A percentile compares a stretch with the other conserved stretches of the same genome.
Evolutionary conservation across 2,888 invertebrate genomes (phyloP).

Genomic region (Galerucella calmariensis): DNA sequence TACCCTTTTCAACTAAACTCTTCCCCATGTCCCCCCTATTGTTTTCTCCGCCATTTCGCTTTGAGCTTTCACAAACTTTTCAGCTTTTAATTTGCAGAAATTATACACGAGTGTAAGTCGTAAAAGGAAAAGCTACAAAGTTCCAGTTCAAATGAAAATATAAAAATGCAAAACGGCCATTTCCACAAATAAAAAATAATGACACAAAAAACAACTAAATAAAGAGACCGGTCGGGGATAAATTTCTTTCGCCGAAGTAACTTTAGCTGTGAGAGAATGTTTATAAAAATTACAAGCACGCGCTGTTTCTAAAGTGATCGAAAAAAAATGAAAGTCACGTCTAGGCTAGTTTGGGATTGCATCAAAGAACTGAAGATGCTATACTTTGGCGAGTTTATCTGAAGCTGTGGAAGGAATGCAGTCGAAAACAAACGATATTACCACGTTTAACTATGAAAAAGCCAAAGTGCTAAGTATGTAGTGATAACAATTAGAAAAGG

Average conservation of each 20-base stretch:
- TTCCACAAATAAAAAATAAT: constrained; percentile 30
- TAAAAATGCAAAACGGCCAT: constrained; percentile 34
- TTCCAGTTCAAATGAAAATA: constrained; percentile 30
- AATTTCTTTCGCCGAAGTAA: not conserved
- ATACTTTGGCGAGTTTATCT: too few relatives aligned
- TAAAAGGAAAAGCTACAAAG: constrained; percentile 31
- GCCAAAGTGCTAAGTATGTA: too few relatives aligned
- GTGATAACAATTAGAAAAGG: too few relatives aligned
- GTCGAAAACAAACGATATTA: too few relatives aligned
- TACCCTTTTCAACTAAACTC: not conserved
- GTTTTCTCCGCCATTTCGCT: not conserved
- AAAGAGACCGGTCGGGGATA: not conserved
- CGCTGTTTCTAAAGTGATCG: too few relatives aligned
- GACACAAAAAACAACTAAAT: constrained; percentile 19
- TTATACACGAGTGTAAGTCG: constrained; percentile 23
- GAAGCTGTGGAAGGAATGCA: too few relatives aligned
- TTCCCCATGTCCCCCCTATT: not conserved
- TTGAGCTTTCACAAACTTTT: constrained; percentile 4
- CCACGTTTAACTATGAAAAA: too few relatives aligned
- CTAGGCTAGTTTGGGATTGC: too few relatives aligned
- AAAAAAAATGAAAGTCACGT: too few relatives aligned
- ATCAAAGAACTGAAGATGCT: too few relatives aligned
- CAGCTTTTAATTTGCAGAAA: constrained; percentile 30
- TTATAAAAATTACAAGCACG: not conserved
- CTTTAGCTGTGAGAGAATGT: not conserved